Evolutionary conservation across 1,140 invertebrate genomes (phyloP).

Genomic region (Cheumatopsyche charites): DNA sequence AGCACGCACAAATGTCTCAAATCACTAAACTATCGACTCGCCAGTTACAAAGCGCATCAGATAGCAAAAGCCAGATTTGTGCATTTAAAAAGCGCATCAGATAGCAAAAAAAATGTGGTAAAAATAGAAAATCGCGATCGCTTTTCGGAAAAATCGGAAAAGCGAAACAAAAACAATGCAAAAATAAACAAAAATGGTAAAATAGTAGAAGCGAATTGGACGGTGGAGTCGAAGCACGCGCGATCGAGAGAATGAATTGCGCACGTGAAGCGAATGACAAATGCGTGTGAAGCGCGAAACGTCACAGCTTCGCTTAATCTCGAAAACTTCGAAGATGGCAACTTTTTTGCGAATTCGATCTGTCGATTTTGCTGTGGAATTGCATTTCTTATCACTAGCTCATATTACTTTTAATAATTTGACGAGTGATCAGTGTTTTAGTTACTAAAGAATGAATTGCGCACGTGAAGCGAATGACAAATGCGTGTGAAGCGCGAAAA

Average conservation of each 20-base stretch:
- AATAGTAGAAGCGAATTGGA: neutral
- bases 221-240: constrained; percentile 37
- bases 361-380: no score
- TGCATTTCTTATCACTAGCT: no score
- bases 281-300: constrained; percentile 32
- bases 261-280: constrained; percentile 41
- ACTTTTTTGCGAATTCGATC: neutral
- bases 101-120: no score
- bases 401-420: no score
- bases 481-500: constrained; percentile 31
- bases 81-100: no score
- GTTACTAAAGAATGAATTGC: constrained; percentile 44
- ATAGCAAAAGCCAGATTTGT: no score
- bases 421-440: no score
- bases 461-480: constrained; percentile 41
- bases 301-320: constrained; percentile 3
- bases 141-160: no score
- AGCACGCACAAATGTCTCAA: no score
- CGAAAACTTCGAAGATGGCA: neutral
- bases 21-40: no score
- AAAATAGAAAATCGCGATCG: no score
- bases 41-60: no score
- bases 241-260: constrained; percentile 43
- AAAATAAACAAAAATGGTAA: constrained; percentile 5
- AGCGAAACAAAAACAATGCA: neutral